Evolutionary conservation across 2,113 vertebrate genomes (phyloP), one percentile per base, ranked within the genome.

Genomic region (Ceratotherium simum): DNA sequence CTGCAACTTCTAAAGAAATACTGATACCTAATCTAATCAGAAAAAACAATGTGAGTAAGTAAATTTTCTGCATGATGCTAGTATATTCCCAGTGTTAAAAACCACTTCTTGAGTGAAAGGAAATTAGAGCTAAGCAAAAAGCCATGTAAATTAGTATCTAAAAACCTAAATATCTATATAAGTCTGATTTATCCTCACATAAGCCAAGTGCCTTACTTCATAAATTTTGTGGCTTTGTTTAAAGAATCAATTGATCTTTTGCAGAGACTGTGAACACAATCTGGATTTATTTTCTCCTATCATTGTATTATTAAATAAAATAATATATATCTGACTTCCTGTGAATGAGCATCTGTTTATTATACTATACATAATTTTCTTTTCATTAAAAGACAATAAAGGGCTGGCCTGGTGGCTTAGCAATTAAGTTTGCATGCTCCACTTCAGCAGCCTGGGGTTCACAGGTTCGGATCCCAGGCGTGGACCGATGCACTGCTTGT

Each of bases 201-300:
- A 62, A 62, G 2, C 3, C 42, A 5, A 12, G 2, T 6, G 2
- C 7, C 0, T 62, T 31, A 54, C 21, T n/a, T 83, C 7, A 25
- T 33, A 51, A 6, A 82, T 11, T 18, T 13, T 62, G 7, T 36
- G 29, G 29, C n/a, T 84, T 56, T 90, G 3, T 54, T 92, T 69
- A 92, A 81, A 62, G 1, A 80, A 80, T 56, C 27, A 51, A 17
- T 81, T 51, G 8, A 21, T 25, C 29, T 60, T 73, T 60, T 46
- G 3, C 10, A 62, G 31, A 67, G 4, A 48, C 3, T 51, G 69
- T 78, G 6, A 82, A 78, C 1, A 72, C 2, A 65, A 54, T 27
- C 4, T 90, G 20, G 20, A 51, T 67, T 67, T 96, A 56, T 79
- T 90, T 91, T 70, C 6, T 54, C 17, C 60, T 76, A 65, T 23